Evolutionary conservation across 2,113 vertebrate species (phyloP).

Genomic region (Archocentrus centrarchus): DNA sequence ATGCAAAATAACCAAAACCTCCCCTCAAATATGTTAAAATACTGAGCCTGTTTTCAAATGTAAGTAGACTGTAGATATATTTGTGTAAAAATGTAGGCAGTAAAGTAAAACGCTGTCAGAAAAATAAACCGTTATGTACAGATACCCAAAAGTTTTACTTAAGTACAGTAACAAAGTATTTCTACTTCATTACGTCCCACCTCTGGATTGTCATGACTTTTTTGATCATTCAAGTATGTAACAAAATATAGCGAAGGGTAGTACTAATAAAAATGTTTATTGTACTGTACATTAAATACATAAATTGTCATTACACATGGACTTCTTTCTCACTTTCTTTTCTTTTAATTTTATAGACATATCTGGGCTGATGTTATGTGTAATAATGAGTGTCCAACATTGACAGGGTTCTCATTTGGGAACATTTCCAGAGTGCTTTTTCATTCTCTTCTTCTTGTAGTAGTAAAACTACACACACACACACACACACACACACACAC

Average conservation of each 20-base stretch:
- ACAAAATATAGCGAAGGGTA: not conserved
- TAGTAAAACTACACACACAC: not conserved
- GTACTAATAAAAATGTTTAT: not conserved
- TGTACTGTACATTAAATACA: not conserved
- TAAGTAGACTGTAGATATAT: not conserved
- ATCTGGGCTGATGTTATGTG: not conserved
- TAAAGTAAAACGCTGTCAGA: too few species aligned
- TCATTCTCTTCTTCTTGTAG: not conserved
- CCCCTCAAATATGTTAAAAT: not conserved
- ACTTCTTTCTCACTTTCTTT: not conserved
- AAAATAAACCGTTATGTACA: too few species aligned
- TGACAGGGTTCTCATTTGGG: constrained; percentile 31
- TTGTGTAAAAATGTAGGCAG: not conserved
- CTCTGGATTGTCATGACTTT: not conserved
- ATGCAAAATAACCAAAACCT: not conserved
- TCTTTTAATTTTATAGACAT: not conserved
- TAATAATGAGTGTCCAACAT: not conserved
- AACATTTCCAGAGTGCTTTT: constrained; percentile 46
- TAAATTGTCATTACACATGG: not conserved
- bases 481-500: too few species aligned
- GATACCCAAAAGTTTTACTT: not conserved
- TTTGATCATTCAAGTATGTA: not conserved
- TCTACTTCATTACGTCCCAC: not conserved
- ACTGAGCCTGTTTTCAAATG: not conserved
- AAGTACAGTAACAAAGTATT: not conserved